Base-by-base conservation (phyloP, 1,140 invertebrate genomes). In the Penaeus indicus region DNA sequence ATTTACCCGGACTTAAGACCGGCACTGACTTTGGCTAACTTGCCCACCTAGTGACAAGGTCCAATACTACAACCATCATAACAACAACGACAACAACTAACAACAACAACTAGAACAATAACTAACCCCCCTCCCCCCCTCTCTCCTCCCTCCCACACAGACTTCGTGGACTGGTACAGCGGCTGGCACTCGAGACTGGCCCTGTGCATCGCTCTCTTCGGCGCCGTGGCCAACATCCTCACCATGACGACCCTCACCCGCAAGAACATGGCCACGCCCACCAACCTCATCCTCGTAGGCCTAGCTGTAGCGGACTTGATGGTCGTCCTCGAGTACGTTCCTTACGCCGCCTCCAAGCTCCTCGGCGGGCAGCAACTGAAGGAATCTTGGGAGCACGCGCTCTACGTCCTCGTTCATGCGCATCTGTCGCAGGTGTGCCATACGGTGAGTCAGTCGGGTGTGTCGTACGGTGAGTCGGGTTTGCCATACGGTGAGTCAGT, bases 231-330 rank as follows among this genome's bases (percentile, higher is more conserved):
- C 77, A 99, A 99, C 92, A 94, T 96, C 1, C 94, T 99, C 79
- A 99, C 98, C 93, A 97, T 99, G 60, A 95, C 96, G 21, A 97
- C 99, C 5, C 93, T 99, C n/a, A 98, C 97, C 0, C 95, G 97
- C 10, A 94, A 96, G 10, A 96, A 97, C 92, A 98, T 98, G 97
- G 93, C 94, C 69, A 96, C 97, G 2, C 97, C 98, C 0, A 98
- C 97, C 8, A 99, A 99, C 93, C 95, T 95, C 72, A 97, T 97
- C 91, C 94, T 96, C 3, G 97, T 97, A 0, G 97, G 96, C 11
- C 94, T 99, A 19, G 98, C 98, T 0, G 95, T 98, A 1, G 96
- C 97, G 3, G 97, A 99, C 92, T 94, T 98, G 69, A 93, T 98
- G 2, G 97, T 98, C 0, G 98, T 99, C 97, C 92, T 97, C 47